Base-by-base conservation (phyloP, 2,113 vertebrate species). In the Myotis yumanensis region DNA sequence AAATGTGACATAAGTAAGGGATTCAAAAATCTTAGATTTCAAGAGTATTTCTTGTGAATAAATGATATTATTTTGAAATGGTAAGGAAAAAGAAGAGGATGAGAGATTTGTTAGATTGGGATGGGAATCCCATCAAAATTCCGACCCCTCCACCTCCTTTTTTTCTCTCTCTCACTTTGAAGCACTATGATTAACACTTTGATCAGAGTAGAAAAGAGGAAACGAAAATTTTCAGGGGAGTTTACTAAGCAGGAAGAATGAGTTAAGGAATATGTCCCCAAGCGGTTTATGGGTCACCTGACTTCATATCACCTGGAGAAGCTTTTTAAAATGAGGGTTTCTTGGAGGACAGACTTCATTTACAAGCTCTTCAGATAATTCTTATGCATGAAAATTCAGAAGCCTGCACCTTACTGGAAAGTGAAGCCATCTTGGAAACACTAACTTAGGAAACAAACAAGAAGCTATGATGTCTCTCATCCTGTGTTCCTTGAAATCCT, bases 21-120 rank as follows among this genome's bases (percentile, higher is more conserved):
- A 6, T 54, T 90, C 62, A 84, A 87, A 87, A 73, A 30, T n/a
- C 25, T 75, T 66, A 68, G n/a, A 68, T 69, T 92, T 95, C 66
- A 68, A 57, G 43, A 62, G 52, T 4, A 3, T 28, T 76, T 9
- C n/a, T 86, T 62, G 1, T 84, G 15, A n/a, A 57, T 48, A 81
- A 82, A 92, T 37, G 11, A n/a, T 23, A 43, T 2, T 51, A n/a
- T 5, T 40, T 80, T 86, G 64, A 89, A 69, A 91, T 7, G 43
- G 18, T 64, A 52, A 46, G 35, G 5, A 59, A 75, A 83, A 15
- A 72, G n/a, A n/a, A 6, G 14, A 62, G 7, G 18, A 43, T 40
- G 11, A 89, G 32, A 79, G 22, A 57, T 52, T 12, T 92, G 30
- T 59, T 91, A 83, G 37, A 28, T 23, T 85, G 46, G 15, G 17